phyloP scores from a whole-genome alignment of 2,888 invertebrate species.

The Barypeithes pellucidus region DNA sequence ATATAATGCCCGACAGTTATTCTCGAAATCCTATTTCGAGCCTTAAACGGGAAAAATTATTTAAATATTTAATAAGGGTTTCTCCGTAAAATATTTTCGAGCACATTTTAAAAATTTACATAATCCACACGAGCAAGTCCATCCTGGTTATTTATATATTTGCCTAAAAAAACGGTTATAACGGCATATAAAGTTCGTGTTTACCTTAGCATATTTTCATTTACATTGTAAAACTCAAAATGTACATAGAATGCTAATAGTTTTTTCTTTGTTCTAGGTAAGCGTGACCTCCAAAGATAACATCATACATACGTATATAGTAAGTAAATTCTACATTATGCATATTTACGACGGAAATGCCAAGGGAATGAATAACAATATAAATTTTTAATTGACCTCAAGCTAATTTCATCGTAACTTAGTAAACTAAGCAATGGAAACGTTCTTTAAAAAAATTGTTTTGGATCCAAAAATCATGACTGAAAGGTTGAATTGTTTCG shows the following conservation, averaged over 20 bases:
- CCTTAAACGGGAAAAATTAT: too few species aligned
- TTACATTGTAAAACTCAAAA: conserved; percentile 10
- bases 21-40: too few species aligned
- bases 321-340: conserved; percentile 4
- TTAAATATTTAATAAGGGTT: too few species aligned
- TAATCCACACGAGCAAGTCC: neutral
- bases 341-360: neutral
- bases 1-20: too few species aligned
- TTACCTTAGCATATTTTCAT: conserved; percentile 12
- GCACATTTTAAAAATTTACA: neutral
- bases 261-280: conserved; percentile 35
- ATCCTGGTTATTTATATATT: neutral
- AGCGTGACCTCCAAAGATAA: conserved; percentile 27
- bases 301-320: conserved; percentile 6
- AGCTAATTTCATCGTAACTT: too few species aligned
- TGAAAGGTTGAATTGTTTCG: too few species aligned
- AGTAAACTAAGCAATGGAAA: too few species aligned
- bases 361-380: neutral
- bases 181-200: neutral
- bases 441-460: too few species aligned
- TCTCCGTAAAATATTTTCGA: too few species aligned
- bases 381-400: neutral
- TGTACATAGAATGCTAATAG: conserved; percentile 12
- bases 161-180: conserved; percentile 7
- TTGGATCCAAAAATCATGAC: too few species aligned